Base-by-base conservation (phyloP, 2,113 vertebrate genomes). In the Epinephelus cyanopodus region DNA sequence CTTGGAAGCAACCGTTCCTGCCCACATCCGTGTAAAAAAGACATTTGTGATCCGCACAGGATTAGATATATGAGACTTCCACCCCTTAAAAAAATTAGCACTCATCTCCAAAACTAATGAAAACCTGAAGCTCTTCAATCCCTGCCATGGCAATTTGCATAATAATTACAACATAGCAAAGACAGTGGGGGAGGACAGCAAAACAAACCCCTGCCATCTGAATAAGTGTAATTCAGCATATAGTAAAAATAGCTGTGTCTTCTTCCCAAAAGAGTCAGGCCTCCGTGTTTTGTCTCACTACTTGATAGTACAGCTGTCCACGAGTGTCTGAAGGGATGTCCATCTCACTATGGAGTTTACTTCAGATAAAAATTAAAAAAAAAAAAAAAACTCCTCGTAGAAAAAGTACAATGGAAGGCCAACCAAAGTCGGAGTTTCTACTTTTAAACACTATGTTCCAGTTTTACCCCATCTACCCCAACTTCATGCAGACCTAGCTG, bases 131-230 rank as follows among this genome's bases (percentile, higher is more conserved):
- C 87, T 88, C 79, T 69, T 91, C 81, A 78, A 77, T 82, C 81
- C 61, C 58, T 68, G 66, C 72, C 50, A 62, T 63, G 45, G 73
- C n/a, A 87, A 90, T 92, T 90, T 90, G 82, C 90, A 89, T 87
- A 85, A 83, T 90, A 90, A 93, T 92, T 92, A 90, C 65, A 82
- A 86, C 81, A 74, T 50, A 27, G 87, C 37, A 79, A 74, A 63
- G 81, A 80, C 82, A 79, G 82, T 62, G 89, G 70, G 83, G 93
- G 92, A 89, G 89, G 89, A 90, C 84, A 82, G 81, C 71, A 80
- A 86, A 90, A 90, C 78, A 85, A 83, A 85, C 85, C 69, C 74
- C 77, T 92, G 87, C 82, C 87, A 84, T 78, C 64, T 69, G 61
- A 80, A 89, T 68, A 54, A 83, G 79, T 66, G 70, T 82, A 84